A percentile compares a stretch with the other conserved stretches of the same genome.
Evolutionary conservation across 1,140 invertebrate genomes (phyloP).

Genomic region (Bombyx mori): ASM3026992v2 NC_085133.1:2864501-2865000

Average conservation of each 20-base stretch:
- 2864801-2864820: constrained; percentile 45
- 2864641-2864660: constrained; percentile 62
- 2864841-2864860: constrained; percentile 61
- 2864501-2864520: constrained; percentile 6
- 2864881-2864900: constrained; percentile 56
- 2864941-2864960: constrained; percentile 66
- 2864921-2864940: constrained; percentile 65
- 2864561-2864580: constrained; percentile 58
- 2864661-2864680: constrained; percentile 71
- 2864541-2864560: constrained; percentile 47
- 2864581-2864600: constrained; percentile 60
- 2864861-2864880: constrained; percentile 58
- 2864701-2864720: constrained; percentile 61
- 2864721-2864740: constrained; percentile 31
- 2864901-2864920: constrained; percentile 62
- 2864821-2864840: constrained; percentile 54
- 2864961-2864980: constrained; percentile 67
- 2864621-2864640: constrained; percentile 66
- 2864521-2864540: constrained; percentile 28
- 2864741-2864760: constrained; percentile 61
- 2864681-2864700: constrained; percentile 65
- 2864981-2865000: constrained; percentile 63
- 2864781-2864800: constrained; percentile 70
- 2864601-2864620: constrained; percentile 65
- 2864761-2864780: constrained; percentile 68